Evolutionary conservation across 2,888 invertebrate species (phyloP), one percentile per base, ranked within the genome.

Genomic region (Chymomyza amoena): DNA sequence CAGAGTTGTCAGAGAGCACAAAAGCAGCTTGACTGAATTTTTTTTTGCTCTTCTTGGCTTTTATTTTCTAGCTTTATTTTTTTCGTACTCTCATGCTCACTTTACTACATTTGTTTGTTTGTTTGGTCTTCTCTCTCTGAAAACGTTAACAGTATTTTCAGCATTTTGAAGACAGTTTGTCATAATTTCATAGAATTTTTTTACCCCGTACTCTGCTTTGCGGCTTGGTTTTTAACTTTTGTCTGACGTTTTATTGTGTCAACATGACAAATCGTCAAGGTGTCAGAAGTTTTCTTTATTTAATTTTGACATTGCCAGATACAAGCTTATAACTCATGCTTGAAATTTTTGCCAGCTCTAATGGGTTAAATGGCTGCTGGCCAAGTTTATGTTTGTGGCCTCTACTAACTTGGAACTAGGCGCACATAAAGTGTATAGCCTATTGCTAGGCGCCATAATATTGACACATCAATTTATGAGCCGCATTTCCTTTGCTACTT

Each of bases 111-210:
- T 62, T 68, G 36, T 71, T 67, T 65, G 73, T 71, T 78, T 77
- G 77, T 45, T 73, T 65, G 63, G 71, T 73, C 61, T 72, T 70
- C 69, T 32, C 76, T 70, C 64, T 65, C 68, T 73, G 73, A 74
- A 77, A 84, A 78, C 83, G 88, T 85, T 87, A 85, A 75, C 79
- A 85, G 84, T 85, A 85, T 87, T 89, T 85, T 80, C 80, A 87
- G 85, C 85, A 89, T 89, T 88, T 85, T 85, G 71, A 78, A 84
- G 88, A 88, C 84, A 85, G 87, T 85, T 88, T 84, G 84, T 85
- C 88, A 85, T 85, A 85, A 85, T 85, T 85, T 86, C 84, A 86
- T 84, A 78, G 80, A 73, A 88, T 86, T 70, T 74, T 60, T 56
- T 61, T 69, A 57, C 56, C 63, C 52, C 25, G 25, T 54, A 9